Base-by-base conservation (phyloP, 2,113 vertebrate species). In the Nesoenas mayeri region DNA sequence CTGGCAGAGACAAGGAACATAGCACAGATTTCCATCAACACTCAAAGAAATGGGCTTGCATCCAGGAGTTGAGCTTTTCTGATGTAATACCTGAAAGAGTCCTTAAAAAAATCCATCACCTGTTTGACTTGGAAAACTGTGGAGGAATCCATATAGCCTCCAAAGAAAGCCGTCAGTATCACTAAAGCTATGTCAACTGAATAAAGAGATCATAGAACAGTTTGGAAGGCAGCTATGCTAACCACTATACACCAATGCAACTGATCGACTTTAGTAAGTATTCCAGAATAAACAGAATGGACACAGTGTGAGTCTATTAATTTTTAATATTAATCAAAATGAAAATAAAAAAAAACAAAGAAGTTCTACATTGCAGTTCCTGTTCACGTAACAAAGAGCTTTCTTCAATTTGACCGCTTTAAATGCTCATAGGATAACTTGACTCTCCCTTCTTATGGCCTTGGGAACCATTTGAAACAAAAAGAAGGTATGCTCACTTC, bases 221-320 rank as follows among this genome's bases (percentile, higher is more conserved):
- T 47, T 98, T 98, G 97, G 98, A 98, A 98, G 97, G 98, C 98
- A 98, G 98, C 97, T 98, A 98, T 98, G 98, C 97, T 98, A 91
- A 98, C 98, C 98, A 98, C 98, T 98, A 98, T 98, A 98, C 97
- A 47, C 44, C 44, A 47, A 47, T 10, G 18, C 44, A 47, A 47
- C 44, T 47, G 1, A 89, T 69, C 48, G 67, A 34, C 32, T 88
- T 79, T 82, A 85, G 21, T 79, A 89, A 71, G 81, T 12, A 88
- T 47, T 40, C 54, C n/a, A 0, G 50, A 72, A 90, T 57, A 93
- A 93, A 86, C 48, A 67, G 22, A 91, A 92, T 16, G 14, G 60
- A 58, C 0, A 4, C 3, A 12, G 9, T 51, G 80, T 6, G 5
- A 48, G 10, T 40, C 66, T 51, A 95, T 88, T 60, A 32, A 93